Conservation (phyloP, 2,113 vertebrate species). For the Festucalex cinctus region DNA sequence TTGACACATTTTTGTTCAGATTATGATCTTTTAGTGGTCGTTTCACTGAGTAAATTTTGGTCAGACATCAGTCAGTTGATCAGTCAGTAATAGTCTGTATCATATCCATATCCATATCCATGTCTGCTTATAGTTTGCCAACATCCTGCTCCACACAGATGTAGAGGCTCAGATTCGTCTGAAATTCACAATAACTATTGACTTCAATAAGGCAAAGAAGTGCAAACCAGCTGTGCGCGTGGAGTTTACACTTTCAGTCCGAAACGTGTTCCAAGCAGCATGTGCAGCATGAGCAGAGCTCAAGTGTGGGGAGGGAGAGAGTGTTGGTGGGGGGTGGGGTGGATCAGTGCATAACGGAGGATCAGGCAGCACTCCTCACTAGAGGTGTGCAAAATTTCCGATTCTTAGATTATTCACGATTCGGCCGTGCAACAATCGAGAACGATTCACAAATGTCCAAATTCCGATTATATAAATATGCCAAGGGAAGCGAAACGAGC, state of each 20-base stretch:
- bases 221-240: slow-evolving; percentile 16
- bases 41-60: too few relatives aligned
- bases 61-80: too few relatives aligned
- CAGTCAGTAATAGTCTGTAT: too few relatives aligned
- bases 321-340: slow-evolving; percentile 7
- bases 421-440: too few relatives aligned
- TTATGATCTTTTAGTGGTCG: too few relatives aligned
- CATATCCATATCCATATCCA: background rate
- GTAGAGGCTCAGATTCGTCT: background rate
- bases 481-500: too few relatives aligned
- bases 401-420: too few relatives aligned
- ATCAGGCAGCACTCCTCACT: slow-evolving; percentile 66
- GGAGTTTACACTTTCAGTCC: slow-evolving; percentile 18
- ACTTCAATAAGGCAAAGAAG: slow-evolving; percentile 15
- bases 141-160: background rate
- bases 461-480: too few relatives aligned
- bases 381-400: too few relatives aligned
- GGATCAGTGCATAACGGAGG: slow-evolving; percentile 46
- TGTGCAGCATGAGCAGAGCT: slow-evolving; percentile 35
- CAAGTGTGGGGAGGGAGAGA: slow-evolving; percentile 35
- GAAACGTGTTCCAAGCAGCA: slow-evolving; percentile 22
- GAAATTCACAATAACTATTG: slow-evolving; percentile 9
- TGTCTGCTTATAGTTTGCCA: background rate
- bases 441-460: too few relatives aligned
- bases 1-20: too few relatives aligned